phyloP scores from a whole-genome alignment of 2,113 vertebrate genomes.

The Oryzias javanicus region DNA sequence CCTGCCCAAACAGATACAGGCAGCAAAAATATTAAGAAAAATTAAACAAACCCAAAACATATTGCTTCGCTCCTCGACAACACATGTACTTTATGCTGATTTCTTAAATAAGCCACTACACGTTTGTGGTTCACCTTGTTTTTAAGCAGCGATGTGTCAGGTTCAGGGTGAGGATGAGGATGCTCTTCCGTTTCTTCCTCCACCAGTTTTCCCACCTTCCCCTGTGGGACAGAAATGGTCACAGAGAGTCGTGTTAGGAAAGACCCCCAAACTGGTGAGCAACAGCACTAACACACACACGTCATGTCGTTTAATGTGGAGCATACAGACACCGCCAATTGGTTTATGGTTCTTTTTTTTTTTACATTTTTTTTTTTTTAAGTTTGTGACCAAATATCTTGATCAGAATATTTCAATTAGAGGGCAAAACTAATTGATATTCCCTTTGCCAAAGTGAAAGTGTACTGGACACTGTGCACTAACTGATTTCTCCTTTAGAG shows the following conservation, averaged over 20 bases:
- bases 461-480: slow-evolving; percentile 4
- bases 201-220: slow-evolving; percentile 75
- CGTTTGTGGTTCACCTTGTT: slow-evolving; percentile 99
- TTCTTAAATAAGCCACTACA: slow-evolving; percentile 93
- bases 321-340: no score
- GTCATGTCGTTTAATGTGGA: no score
- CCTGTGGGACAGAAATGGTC: slow-evolving; percentile 79
- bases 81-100: slow-evolving; percentile 40
- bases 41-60: slow-evolving; percentile 39
- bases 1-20: slow-evolving; percentile 44
- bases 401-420: not conserved
- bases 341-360: no score
- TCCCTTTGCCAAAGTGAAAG: slow-evolving; percentile 37
- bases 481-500: no score
- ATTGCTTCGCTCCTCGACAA: slow-evolving; percentile 33
- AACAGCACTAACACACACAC: no score
- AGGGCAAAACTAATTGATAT: slow-evolving; percentile 51
- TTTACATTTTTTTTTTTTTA: no score
- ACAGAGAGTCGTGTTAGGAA: slow-evolving; percentile 71
- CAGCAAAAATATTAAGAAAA: slow-evolving; percentile 45
- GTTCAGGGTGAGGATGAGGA: slow-evolving; percentile 79
- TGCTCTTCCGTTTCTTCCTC: slow-evolving; percentile 86
- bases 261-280: slow-evolving; percentile 22
- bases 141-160: slow-evolving; percentile 87
- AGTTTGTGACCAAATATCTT: not conserved